Base-by-base conservation (phyloP, 1,140 invertebrate genomes). In the Atta colombica region DNA sequence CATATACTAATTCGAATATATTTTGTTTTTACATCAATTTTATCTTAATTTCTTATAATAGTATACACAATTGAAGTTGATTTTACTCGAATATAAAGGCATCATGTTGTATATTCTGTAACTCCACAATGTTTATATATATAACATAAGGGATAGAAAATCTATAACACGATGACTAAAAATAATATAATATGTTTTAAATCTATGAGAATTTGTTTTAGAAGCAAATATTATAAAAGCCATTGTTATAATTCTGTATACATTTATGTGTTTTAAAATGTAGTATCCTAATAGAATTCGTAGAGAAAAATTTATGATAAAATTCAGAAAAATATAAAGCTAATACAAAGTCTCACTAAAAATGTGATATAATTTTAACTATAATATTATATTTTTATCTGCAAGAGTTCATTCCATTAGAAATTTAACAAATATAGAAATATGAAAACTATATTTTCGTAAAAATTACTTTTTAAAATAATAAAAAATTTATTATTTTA, bases 181-280 rank as follows among this genome's bases (percentile, higher is more conserved):
- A 81, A 81, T 81, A 80, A 78, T 51, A 28, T 55, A 68, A 25
- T 55, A 68, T 68, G 14, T 80, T 80, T 53, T 10, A 68, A 63
- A 18, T 18, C 28, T 49, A 80, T n/a, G 12, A 51, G 12, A 35
- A 63, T 55, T 77, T 61, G 55, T 10, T 28, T 45, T 2, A 2
- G 14, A 7, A 61, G 35, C 18, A 12, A 74, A 58, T 18, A 28
- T 3, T 61, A 1, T 61, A 61, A 5, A 49, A 16, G 28, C 16
- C 12, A 28, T 55, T 78, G 45, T 66, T 18, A 65, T 66, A 78
- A 78, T 53, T 53, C 16, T 80, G 49, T 18, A 45, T 18, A 28
- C 14, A 45, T 55, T 53, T 80, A 8, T 18, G 2, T 31, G n/a
- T 53, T 53, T 53, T 35, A 35, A 66, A 55, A 68, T 3, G 16